Conservation (phyloP, 2,888 invertebrate species). For the Platypus cylindrus region DNA sequence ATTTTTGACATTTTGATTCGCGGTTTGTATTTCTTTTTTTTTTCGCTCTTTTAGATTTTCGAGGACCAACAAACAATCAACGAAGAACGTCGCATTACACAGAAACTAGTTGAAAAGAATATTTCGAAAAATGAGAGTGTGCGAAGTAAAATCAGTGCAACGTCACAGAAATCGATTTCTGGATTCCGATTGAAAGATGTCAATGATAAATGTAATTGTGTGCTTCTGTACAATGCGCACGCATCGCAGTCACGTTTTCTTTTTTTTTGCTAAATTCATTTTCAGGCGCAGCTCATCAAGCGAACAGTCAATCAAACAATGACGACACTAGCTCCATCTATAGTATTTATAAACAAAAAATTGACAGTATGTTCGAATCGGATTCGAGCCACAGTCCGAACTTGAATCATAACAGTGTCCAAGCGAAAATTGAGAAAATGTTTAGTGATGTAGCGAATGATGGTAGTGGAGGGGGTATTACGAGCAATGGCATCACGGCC, state of each 20-base stretch:
- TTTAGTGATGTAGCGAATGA: slow-evolving; percentile 60
- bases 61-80: slow-evolving; percentile 6
- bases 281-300: slow-evolving; percentile 1
- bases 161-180: slow-evolving; percentile 22
- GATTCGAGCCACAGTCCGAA: slow-evolving; percentile 43
- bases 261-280: background rate
- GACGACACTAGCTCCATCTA: slow-evolving; percentile 36
- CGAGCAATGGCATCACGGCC: slow-evolving; percentile 41
- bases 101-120: slow-evolving; percentile 14
- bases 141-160: slow-evolving; percentile 23
- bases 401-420: slow-evolving; percentile 57
- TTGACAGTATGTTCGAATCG: slow-evolving; percentile 66
- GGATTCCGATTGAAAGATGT: slow-evolving; percentile 14
- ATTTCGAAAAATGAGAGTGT: slow-evolving; percentile 20
- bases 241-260: background rate
- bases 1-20: too few species aligned
- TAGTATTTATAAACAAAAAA: slow-evolving; percentile 68
- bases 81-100: slow-evolving; percentile 13
- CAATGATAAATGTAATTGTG: too few species aligned
- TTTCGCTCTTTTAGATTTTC: background rate
- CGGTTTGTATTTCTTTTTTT: background rate
- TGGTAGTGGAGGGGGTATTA: too few species aligned
- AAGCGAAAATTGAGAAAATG: slow-evolving; percentile 77
- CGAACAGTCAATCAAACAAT: slow-evolving; percentile 12
- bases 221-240: too few species aligned